These are phyloP conservation scores for Rhorus exstirpatorius DNA, from an alignment of 2,888 invertebrate species.

Conservation along the genomic window DNA sequence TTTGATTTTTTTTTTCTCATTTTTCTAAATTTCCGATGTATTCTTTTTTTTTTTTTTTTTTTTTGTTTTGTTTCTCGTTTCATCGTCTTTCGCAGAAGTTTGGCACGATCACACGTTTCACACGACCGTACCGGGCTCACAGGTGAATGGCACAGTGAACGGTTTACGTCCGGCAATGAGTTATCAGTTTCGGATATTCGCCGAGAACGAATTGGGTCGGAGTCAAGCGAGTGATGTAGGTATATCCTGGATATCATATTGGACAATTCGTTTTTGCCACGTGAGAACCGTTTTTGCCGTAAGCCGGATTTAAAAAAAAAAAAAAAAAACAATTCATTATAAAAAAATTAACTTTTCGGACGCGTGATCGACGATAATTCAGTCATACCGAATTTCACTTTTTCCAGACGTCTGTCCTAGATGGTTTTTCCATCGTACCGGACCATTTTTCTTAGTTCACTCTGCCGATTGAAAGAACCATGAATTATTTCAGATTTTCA, in stretches of 20 bases:
- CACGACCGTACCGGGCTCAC: conserved; percentile 93
- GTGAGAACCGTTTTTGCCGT: too few species aligned
- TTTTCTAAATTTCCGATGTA: not conserved
- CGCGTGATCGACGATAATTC: too few species aligned
- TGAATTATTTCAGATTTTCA: too few species aligned
- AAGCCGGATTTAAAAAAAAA: too few species aligned
- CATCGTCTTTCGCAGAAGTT: conserved; percentile 87
- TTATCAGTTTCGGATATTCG: conserved; percentile 95
- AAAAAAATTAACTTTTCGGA: too few species aligned
- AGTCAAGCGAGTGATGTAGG: conserved; percentile 94
- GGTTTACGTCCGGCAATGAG: conserved; percentile 94
- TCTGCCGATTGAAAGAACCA: too few species aligned
- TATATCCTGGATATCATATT: conserved; percentile 72
- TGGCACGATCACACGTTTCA: conserved; percentile 95
- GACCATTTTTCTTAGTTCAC: too few species aligned
- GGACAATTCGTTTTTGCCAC: not conserved
- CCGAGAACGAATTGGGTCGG: conserved; percentile 95
- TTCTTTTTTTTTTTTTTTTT: not conserved
- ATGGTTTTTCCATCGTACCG: too few species aligned
- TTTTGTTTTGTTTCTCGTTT: conserved; percentile 10
- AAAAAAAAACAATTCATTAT: not conserved
- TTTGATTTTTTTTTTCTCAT: not conserved
- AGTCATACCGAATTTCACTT: too few species aligned
- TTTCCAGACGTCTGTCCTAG: too few species aligned
- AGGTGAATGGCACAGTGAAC: conserved; percentile 92